Evolutionary conservation across 2,113 vertebrate species (phyloP).

Genomic region (Rhabdomys dilectus): DNA sequence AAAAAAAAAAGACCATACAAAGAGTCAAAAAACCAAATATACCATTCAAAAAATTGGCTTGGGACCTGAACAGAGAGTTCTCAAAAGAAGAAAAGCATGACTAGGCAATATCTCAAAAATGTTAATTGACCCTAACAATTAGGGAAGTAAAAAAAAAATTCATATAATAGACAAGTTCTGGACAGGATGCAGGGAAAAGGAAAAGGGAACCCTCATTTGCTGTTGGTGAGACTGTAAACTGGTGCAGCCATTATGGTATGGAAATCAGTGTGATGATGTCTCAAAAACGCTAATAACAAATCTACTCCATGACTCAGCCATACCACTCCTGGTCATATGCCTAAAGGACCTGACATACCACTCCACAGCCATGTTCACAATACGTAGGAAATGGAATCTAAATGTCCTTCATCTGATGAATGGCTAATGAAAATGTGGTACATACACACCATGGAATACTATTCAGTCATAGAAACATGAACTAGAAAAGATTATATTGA

Average conservation of each 20-base stretch:
- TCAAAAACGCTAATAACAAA: not conserved
- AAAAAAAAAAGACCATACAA: no score
- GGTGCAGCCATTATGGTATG: not conserved
- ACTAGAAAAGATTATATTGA: not conserved
- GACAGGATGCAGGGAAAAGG: not conserved
- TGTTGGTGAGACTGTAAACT: not conserved
- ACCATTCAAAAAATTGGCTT: not conserved
- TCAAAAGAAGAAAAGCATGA: not conserved
- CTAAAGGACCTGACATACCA: not conserved
- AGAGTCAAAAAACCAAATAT: not conserved
- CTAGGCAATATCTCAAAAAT: not conserved
- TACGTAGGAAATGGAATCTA: not conserved
- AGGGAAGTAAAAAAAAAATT: not conserved
- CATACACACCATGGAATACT: not conserved
- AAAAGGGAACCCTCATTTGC: not conserved
- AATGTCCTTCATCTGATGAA: not conserved
- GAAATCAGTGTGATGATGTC: not conserved
- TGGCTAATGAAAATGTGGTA: not conserved
- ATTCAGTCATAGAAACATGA: not conserved
- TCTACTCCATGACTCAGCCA: not conserved
- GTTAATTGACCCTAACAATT: not conserved
- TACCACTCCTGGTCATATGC: not conserved
- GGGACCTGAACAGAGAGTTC: not conserved
- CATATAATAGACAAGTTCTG: not conserved
- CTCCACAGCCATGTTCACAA: not conserved